phyloP scores from a whole-genome alignment of 23 tunicate species.

The Trididemnum clinides region DNA sequence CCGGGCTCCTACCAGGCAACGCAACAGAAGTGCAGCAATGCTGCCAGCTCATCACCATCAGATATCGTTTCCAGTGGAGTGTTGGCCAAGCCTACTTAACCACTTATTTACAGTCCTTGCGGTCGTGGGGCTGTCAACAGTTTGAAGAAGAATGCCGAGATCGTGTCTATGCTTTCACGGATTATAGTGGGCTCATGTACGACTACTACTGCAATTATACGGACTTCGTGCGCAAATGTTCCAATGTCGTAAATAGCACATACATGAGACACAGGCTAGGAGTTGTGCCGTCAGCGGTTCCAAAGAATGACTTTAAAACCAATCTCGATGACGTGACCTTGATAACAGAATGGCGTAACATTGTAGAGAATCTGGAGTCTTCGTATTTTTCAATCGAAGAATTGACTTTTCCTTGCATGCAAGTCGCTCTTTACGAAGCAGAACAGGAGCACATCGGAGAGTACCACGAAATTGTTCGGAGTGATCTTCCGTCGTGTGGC shows the following conservation, averaged over 20 bases:
- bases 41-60: background rate
- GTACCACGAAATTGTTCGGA: slow-evolving; percentile 56
- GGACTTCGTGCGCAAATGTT: background rate
- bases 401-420: slow-evolving; percentile 50
- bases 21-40: background rate
- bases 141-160: slow-evolving; percentile 39
- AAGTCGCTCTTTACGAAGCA: slow-evolving; percentile 68
- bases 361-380: background rate
- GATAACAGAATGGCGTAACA: background rate
- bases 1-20: slow-evolving; percentile 10
- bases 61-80: background rate
- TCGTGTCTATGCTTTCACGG: slow-evolving; percentile 33
- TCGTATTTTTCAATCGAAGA: background rate
- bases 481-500: slow-evolving; percentile 57
- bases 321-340: background rate
- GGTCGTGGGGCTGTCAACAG: slow-evolving; percentile 67
- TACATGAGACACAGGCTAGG: background rate
- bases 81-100: background rate
- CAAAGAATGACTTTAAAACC: too few relatives aligned
- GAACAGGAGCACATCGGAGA: slow-evolving; percentile 49
- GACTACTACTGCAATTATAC: slow-evolving; percentile 33
- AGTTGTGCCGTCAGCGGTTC: too few relatives aligned
- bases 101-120: slow-evolving; percentile 3
- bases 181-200: slow-evolving; percentile 38
- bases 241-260: background rate